Conservation (phyloP, 1,140 invertebrate genomes). For the Calosoma granatense region DNA sequence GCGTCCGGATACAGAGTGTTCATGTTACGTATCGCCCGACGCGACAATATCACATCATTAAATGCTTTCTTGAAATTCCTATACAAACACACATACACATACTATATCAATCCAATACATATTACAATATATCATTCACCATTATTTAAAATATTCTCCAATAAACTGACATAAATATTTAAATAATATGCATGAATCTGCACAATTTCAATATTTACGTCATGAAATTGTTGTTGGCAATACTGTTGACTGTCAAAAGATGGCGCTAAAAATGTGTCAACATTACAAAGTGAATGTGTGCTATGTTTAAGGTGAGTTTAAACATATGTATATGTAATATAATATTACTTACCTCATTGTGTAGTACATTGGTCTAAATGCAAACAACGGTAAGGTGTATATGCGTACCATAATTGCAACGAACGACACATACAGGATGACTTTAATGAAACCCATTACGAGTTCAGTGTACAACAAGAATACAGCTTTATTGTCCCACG, state of each 20-base stretch:
- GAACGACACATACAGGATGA: constrained; percentile 88
- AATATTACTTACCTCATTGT: constrained; percentile 66
- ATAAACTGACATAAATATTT: too few species aligned
- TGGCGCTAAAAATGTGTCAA: too few species aligned
- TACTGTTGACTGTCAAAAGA: too few species aligned
- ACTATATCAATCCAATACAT: too few species aligned
- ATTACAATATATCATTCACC: too few species aligned
- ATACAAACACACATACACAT: constrained; percentile 18
- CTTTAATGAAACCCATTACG: constrained; percentile 82
- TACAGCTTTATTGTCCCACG: constrained; percentile 99
- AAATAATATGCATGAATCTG: too few species aligned
- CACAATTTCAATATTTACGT: too few species aligned
- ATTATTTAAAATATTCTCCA: too few species aligned
- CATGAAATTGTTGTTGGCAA: too few species aligned
- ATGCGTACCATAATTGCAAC: constrained; percentile 91
- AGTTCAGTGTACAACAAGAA: constrained; percentile 95
- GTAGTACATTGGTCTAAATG: constrained; percentile 98
- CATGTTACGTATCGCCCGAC: constrained; percentile 95
- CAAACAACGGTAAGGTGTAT: constrained; percentile 96
- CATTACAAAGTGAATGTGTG: too few species aligned
- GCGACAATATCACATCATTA: constrained; percentile 94
- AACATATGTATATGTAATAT: too few species aligned
- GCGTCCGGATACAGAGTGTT: constrained; percentile 97
- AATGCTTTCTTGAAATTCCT: constrained; percentile 97
- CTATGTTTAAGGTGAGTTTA: too few species aligned